Base-by-base conservation (phyloP, 2,888 invertebrate genomes). In the Molanna angustata region DNA sequence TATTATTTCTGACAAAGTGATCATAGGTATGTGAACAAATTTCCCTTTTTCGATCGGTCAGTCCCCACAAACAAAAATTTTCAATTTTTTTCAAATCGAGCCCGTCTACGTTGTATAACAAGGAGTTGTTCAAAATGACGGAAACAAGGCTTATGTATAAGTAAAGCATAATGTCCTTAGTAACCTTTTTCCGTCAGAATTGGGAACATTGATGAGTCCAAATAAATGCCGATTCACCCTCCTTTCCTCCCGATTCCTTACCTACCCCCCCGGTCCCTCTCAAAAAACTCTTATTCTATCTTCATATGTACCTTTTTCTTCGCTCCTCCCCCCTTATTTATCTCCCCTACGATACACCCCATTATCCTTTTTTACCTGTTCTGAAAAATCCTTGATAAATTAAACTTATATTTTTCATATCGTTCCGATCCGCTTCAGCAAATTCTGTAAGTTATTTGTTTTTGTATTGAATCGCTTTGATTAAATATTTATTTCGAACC, bases 301-400 rank as follows among this genome's bases (percentile, higher is more conserved):
- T 17, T 13, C 18, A 6, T 17, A 11, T 62, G 63, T 62, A 62
- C 60, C 57, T 58, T 57, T 59, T 55, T 60, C 60, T 57, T 57
- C 49, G 49, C 45, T 59, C 61, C 54, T 60, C 57, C 61, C 33
- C 22, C 11, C 37, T 7, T 7, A 11, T 11, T 27, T 27, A 7
- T 27, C 11, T 27, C 27, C 11, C 27, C 11, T 7, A 6, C 27
- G 7, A 27, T 7, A 27, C 7, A 27, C 11, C 11, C 22, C 27
- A 13, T 47, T 47, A 47, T 47, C 44, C 37, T 47, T 47, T 21
- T 35, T 37, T 37, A n/a, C n/a, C n/a, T n/a, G n/a, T n/a, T n/a
- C n/a, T n/a, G n/a, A n/a, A n/a, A n/a, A n/a, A n/a, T n/a, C n/a
- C n/a, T n/a, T n/a, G n/a, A n/a, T n/a, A n/a, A n/a, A n/a, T n/a